Evolutionary conservation across 2,113 vertebrate genomes (phyloP).

Genomic region (Chlorocebus sabaeus): DNA sequence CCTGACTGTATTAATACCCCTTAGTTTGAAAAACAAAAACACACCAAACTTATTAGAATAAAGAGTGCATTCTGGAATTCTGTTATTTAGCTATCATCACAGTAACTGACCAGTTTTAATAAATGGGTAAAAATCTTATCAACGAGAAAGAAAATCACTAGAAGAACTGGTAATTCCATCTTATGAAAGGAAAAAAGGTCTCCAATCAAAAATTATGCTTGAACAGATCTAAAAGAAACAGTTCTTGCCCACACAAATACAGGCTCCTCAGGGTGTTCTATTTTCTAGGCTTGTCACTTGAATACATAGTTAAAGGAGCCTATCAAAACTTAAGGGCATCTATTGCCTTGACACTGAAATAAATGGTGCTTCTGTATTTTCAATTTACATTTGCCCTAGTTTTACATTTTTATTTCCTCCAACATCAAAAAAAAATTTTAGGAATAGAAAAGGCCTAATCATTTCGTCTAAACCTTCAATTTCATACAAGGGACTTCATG

Average conservation of each 20-base stretch:
- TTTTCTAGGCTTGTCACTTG: background rate
- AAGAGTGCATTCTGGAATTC: background rate
- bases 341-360: background rate
- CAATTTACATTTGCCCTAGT: background rate
- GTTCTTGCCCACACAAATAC: background rate
- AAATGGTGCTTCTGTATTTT: background rate
- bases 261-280: background rate
- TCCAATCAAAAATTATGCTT: background rate
- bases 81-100: background rate
- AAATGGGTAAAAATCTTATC: background rate
- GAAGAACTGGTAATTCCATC: background rate
- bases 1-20: background rate
- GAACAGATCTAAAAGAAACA: background rate
- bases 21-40: background rate
- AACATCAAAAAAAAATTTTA: background rate
- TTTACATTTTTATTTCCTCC: constrained; percentile 9
- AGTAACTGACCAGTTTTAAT: background rate
- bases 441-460: background rate
- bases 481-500: background rate
- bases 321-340: background rate
- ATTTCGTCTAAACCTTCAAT: background rate
- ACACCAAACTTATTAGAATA: background rate
- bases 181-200: background rate
- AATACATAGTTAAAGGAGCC: background rate
- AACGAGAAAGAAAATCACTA: background rate